Conservation (phyloP, 2,888 invertebrate genomes). For the Lathronympha strigana region DNA sequence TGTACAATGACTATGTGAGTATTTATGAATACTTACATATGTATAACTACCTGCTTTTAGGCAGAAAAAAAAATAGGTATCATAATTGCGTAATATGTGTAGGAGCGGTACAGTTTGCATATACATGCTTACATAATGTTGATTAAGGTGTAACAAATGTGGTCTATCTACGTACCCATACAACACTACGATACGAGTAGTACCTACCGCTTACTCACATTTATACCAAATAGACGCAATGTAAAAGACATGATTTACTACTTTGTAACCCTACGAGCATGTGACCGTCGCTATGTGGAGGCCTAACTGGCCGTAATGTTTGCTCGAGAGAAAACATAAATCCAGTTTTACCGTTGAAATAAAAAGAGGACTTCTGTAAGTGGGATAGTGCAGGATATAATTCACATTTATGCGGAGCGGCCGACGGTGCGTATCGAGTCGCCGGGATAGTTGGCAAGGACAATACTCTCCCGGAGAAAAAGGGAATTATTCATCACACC, state of each 20-base stretch:
- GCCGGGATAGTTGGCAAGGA: slow-evolving; percentile 80
- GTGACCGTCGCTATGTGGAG: slow-evolving; percentile 54
- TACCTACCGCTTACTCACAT: slow-evolving; percentile 4
- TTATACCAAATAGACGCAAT: slow-evolving; percentile 23
- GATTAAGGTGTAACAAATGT: too few species aligned
- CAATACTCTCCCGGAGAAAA: slow-evolving; percentile 80
- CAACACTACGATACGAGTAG: background rate
- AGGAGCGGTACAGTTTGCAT: too few species aligned
- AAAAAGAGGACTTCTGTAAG: slow-evolving; percentile 77
- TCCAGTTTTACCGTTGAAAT: slow-evolving; percentile 74
- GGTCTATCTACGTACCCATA: too few species aligned
- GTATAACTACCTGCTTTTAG: too few species aligned
- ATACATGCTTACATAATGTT: too few species aligned
- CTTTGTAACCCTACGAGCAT: slow-evolving; percentile 39
- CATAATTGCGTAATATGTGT: too few species aligned
- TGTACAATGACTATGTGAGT: too few species aligned
- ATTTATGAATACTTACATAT: too few species aligned
- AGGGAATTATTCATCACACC: slow-evolving; percentile 84
- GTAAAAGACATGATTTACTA: slow-evolving; percentile 41
- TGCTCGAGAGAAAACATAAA: slow-evolving; percentile 71
- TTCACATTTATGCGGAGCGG: slow-evolving; percentile 80
- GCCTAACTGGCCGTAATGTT: slow-evolving; percentile 64
- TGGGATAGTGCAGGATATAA: slow-evolving; percentile 79
- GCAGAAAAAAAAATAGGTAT: too few species aligned
- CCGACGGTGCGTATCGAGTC: slow-evolving; percentile 81